These are phyloP conservation scores for Eunapius fragilis DNA, from an alignment of 37 sponge, comb jelly and placozoan genomes.

Conservation along the genomic window DNA sequence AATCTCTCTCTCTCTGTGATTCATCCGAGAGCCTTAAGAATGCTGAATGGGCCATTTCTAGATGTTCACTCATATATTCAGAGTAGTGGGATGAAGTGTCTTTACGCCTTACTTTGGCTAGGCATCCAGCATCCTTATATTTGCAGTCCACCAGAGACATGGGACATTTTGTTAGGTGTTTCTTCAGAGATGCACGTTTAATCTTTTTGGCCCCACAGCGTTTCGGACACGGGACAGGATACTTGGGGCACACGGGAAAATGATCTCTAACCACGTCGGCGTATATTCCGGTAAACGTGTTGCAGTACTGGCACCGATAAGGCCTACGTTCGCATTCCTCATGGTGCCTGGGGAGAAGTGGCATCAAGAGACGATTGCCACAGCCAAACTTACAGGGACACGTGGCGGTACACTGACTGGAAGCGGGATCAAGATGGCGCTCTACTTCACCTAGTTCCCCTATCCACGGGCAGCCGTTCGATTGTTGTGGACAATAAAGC, in stretches of 20 bases:
- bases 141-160: background rate
- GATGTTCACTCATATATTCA: background rate
- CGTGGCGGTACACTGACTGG: constrained; percentile 18
- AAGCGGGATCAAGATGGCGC: constrained; percentile 29
- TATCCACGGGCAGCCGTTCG: constrained; percentile 53
- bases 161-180: background rate
- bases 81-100: background rate
- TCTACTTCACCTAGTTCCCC: constrained; percentile 30
- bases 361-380: background rate
- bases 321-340: constrained; percentile 25
- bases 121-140: background rate
- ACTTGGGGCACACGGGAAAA: constrained; percentile 26
- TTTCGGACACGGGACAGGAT: constrained; percentile 43
- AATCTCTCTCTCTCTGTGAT: background rate
- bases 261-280: constrained; percentile 34
- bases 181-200: background rate
- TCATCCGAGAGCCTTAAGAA: background rate
- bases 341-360: constrained; percentile 6
- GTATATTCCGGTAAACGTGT: background rate
- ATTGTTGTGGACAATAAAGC: constrained; percentile 42
- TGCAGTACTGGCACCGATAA: constrained; percentile 33
- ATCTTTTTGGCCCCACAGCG: constrained; percentile 28
- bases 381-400: constrained; percentile 21
- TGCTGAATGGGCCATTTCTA: background rate
- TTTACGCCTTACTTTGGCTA: background rate